Percentiles rank a stretch among this genome's conserved stretches.
These are phyloP conservation scores for Ophioninae sp. DNA, from an alignment of 2,888 invertebrate species.

Conservation along the genomic window DNA sequence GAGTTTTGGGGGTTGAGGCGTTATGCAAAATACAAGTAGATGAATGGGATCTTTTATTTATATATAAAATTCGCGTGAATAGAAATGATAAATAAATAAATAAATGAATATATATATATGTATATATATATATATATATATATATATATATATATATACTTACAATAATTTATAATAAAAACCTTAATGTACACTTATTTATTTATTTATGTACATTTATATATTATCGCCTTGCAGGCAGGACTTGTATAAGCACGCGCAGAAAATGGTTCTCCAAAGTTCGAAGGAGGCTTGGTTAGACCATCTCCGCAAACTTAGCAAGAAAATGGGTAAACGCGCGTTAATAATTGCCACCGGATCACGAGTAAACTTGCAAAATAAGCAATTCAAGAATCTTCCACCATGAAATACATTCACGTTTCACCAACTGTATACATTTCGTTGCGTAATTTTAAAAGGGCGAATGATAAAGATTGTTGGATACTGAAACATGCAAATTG, in stretches of 20 bases:
- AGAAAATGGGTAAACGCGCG: constrained; percentile 46
- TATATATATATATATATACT: not conserved
- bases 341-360: constrained; percentile 44
- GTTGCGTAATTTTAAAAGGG: too few species aligned
- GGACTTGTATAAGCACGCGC: not conserved
- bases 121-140: not conserved
- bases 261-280: constrained; percentile 13
- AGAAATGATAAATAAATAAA: too few species aligned
- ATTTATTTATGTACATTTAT: not conserved
- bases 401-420: not conserved
- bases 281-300: constrained; percentile 48
- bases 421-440: not conserved
- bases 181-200: too few species aligned
- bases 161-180: too few species aligned
- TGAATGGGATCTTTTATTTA: too few species aligned
- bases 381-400: constrained; percentile 35
- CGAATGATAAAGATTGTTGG: too few species aligned
- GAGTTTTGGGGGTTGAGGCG: not conserved
- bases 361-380: constrained; percentile 33
- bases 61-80: too few species aligned
- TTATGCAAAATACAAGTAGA: not conserved
- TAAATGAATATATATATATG: not conserved
- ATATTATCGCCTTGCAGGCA: not conserved
- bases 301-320: constrained; percentile 38
- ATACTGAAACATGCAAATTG: too few species aligned